Evolutionary conservation across 2,113 vertebrate species (phyloP).

Genomic region (Hydrochoerus hydrochaeris): DNA sequence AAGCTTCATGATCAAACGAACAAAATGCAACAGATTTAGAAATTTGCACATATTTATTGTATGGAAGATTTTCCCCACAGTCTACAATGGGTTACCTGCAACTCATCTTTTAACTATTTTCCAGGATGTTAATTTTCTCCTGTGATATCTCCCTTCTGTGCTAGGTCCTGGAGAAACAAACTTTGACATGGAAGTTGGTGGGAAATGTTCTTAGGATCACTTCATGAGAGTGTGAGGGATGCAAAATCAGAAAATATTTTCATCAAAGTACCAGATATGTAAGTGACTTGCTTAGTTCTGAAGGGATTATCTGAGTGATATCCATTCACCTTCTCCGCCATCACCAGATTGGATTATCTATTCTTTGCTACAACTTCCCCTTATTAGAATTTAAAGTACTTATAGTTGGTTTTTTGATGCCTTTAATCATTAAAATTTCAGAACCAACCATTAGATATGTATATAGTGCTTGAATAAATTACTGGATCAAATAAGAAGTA

Average conservation of each 20-base stretch:
- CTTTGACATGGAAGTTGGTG: neutral
- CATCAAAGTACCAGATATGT: neutral
- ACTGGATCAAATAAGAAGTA: neutral
- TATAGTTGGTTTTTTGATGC: neutral
- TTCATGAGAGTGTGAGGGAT: neutral
- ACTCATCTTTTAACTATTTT: neutral
- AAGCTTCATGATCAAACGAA: conserved; percentile 10
- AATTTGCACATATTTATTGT: neutral
- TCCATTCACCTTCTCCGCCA: neutral
- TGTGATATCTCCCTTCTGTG: neutral
- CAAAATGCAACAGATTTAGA: neutral
- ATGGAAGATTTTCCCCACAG: neutral
- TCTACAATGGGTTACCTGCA: neutral
- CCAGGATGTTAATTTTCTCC: neutral
- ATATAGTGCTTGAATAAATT: neutral
- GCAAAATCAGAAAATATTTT: neutral
- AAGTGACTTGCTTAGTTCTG: neutral
- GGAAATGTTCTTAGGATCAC: neutral
- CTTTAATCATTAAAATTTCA: neutral
- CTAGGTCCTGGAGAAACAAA: neutral
- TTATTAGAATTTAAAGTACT: neutral
- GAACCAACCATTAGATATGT: neutral
- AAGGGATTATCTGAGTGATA: neutral
- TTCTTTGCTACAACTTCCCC: neutral
- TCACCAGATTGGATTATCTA: neutral